Percentiles rank a stretch among this genome's conserved stretches.
phyloP scores from a whole-genome alignment of 1,140 invertebrate genomes.

The Drosophila arizonae region DNA sequence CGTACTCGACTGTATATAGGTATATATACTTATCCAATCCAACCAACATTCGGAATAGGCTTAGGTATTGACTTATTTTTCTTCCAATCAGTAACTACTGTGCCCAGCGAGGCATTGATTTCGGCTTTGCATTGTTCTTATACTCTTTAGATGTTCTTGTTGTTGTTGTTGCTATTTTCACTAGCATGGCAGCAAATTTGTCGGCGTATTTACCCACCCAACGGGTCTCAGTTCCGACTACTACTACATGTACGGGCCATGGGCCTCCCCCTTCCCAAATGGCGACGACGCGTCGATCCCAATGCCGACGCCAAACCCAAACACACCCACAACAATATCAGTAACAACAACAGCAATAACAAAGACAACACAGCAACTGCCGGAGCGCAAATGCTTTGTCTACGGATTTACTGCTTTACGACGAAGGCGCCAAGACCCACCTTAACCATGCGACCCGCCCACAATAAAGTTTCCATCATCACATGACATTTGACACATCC shows the following conservation, averaged over 20 bases:
- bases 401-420: constrained; percentile 76
- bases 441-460: constrained; percentile 22
- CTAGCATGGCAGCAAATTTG: constrained; percentile 53
- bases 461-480: constrained; percentile 13
- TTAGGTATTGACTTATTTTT: background rate
- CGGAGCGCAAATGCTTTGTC: constrained; percentile 69
- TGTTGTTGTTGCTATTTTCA: constrained; percentile 31
- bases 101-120: constrained; percentile 49
- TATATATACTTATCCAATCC: too few species aligned
- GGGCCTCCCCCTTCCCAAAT: constrained; percentile 28
- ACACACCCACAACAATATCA: constrained; percentile 48
- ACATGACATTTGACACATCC: background rate
- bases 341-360: constrained; percentile 23
- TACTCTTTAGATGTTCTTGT: constrained; percentile 37
- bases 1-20: too few species aligned
- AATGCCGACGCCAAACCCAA: constrained; percentile 42
- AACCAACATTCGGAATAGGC: background rate
- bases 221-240: constrained; percentile 25
- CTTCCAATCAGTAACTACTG: constrained; percentile 26
- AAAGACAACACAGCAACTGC: constrained; percentile 33
- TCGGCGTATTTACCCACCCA: constrained; percentile 41
- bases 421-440: constrained; percentile 40
- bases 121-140: constrained; percentile 49
- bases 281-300: constrained; percentile 26
- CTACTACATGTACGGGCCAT: constrained; percentile 7